A percentile compares a stretch with the other conserved stretches of the same genome.
Conservation (phyloP, 2,113 vertebrate genomes). For the Casuarius casuarius region DNA sequence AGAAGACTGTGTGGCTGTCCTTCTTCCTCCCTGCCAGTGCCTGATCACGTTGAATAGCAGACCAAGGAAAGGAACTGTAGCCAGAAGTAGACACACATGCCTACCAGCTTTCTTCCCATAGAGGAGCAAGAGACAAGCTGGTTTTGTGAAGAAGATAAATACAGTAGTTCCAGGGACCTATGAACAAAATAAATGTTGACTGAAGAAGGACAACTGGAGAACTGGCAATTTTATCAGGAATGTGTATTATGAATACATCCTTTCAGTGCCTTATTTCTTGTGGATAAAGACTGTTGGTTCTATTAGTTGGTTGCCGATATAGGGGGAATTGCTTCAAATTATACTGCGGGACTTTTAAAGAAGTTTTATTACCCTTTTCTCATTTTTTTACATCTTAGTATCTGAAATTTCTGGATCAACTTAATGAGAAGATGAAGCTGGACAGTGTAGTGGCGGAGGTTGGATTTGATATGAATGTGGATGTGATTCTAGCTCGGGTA, state of each 20-base stretch:
- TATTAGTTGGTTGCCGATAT: fast-evolving
- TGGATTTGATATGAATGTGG: slow-evolving; percentile 88
- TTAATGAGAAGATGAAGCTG: slow-evolving; percentile 87
- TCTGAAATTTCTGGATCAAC: slow-evolving; percentile 86
- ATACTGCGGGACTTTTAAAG: neutral
- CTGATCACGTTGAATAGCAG: fast-evolving
- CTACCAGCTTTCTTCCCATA: neutral
- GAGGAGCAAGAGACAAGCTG: neutral
- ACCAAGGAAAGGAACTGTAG: neutral
- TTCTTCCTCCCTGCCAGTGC: neutral
- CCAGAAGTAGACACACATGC: neutral
- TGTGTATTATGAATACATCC: neutral
- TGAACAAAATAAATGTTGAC: neutral
- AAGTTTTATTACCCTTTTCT: neutral
- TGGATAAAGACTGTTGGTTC: neutral
- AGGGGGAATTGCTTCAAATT: neutral
- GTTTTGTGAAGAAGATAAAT: neutral
- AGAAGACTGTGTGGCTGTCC: neutral
- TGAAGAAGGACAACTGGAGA: neutral
- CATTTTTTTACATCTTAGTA: slow-evolving; percentile 74
- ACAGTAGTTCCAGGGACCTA: neutral
- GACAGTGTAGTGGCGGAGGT: slow-evolving; percentile 82
- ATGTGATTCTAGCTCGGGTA: slow-evolving; percentile 81
- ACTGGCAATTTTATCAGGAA: neutral
- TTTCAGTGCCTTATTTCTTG: neutral